phyloP scores from a whole-genome alignment of 2,113 vertebrate species.

The Psephotus haematonotus region DNA sequence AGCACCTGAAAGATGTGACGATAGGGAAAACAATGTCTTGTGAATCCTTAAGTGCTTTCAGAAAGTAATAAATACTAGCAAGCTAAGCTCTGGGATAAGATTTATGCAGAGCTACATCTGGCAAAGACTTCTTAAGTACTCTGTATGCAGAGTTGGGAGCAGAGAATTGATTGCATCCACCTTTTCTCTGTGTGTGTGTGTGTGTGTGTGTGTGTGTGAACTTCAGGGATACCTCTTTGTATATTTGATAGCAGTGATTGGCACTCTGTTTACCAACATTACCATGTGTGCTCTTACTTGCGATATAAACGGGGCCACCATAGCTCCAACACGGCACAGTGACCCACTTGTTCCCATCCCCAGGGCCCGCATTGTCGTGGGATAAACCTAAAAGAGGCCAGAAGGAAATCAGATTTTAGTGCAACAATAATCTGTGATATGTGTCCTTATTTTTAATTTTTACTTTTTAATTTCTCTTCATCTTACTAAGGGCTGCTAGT shows the following conservation, averaged over 20 bases:
- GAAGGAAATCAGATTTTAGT: background rate
- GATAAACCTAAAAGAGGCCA: slow-evolving; percentile 84
- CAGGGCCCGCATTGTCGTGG: slow-evolving; percentile 85
- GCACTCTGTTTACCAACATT: background rate
- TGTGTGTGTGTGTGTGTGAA: background rate
- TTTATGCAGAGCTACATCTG: background rate
- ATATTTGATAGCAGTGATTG: background rate
- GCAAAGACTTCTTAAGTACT: background rate
- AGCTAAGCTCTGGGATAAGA: background rate
- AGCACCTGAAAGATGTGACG: background rate
- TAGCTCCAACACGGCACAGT: slow-evolving; percentile 90
- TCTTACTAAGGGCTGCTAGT: background rate
- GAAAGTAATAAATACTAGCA: background rate
- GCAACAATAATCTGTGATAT: too few species aligned
- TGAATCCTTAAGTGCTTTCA: background rate
- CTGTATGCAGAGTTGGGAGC: accelerated
- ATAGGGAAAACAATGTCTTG: background rate
- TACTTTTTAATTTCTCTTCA: background rate
- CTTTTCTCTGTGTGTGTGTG: background rate
- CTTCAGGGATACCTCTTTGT: background rate
- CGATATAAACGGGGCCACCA: slow-evolving; percentile 93
- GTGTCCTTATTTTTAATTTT: background rate
- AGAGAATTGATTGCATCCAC: background rate
- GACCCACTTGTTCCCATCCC: slow-evolving; percentile 94
- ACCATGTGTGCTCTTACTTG: slow-evolving; percentile 63